Base-by-base conservation (phyloP, 1,140 invertebrate species). In the Caenorhabditis remanei region DNA sequence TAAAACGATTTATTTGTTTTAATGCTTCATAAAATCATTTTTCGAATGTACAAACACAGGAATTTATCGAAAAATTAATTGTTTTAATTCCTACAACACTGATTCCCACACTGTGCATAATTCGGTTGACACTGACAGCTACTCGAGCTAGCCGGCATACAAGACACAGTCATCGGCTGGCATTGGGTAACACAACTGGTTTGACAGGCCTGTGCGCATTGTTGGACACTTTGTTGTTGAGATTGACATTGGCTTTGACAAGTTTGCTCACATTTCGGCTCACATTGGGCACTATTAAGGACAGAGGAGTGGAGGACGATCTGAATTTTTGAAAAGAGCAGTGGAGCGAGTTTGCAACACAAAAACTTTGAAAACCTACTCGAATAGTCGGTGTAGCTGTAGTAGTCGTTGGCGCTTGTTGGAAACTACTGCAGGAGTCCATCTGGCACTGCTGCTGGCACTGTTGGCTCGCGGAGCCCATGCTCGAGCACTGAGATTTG, bases 151-250 rank as follows among this genome's bases (percentile, higher is more conserved):
- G 71, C 71, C 6, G 71, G 71, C 71, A 79, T 53, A n/a, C 71
- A 79, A 4, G 71, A 14, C 9, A 79, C 71, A 13, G 43, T 79
- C 24, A 19, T 3, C 14, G 71, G 71, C 46, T 79, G 71, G 24
- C 71, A 79, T 50, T 79, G 71, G 53, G 21, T 14, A 3, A 79
- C 46, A 79, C 71, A 79, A 79, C 71, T 50, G 6, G 71, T 79
- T 46, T 79, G 71, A 79, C 71, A 79, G 13, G 71, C 71, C 53
- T 79, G 71, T 21, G 71, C 71, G 24, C 71, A 79, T 50, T 79
- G 71, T 32, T 50, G 71, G 5, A 53, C 46, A 14, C 71, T 79
- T 9, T 79, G 43, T 43, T 50, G 71, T 50, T 79, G 71, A 79
- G 71, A 46, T 50, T 79, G 71, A n/a, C 71, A 79, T 50, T 79